phyloP scores from a whole-genome alignment of 2,113 vertebrate genomes.

The Myodes glareolus region DNA sequence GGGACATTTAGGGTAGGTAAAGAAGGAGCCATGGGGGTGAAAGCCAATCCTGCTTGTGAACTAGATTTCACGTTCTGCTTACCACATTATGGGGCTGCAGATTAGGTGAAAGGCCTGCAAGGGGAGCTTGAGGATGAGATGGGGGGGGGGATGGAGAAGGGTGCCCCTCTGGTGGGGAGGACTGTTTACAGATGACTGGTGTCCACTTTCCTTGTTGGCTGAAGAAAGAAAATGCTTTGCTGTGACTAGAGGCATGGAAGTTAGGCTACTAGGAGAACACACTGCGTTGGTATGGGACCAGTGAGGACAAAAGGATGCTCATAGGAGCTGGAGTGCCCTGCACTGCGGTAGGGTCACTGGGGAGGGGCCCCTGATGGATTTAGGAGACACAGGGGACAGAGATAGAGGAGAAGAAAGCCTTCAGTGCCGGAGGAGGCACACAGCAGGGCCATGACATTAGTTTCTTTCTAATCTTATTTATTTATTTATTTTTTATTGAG shows the following conservation, averaged over 20 bases:
- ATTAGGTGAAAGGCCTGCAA: constrained; percentile 60
- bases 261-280: constrained; percentile 57
- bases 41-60: constrained; percentile 61
- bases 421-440: background rate
- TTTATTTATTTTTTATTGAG: too few species aligned
- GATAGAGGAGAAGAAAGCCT: background rate
- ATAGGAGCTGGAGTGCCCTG: background rate
- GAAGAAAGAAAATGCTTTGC: constrained; percentile 39
- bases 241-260: background rate
- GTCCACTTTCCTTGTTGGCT: constrained; percentile 18
- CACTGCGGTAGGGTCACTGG: background rate
- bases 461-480: background rate
- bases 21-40: constrained; percentile 42
- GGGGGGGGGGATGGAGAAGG: background rate
- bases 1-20: constrained; percentile 48
- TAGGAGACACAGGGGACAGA: background rate
- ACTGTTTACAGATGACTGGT: constrained; percentile 44
- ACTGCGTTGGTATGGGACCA: background rate
- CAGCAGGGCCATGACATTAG: background rate
- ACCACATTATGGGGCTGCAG: constrained; percentile 39
- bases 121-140: background rate
- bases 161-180: background rate
- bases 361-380: background rate
- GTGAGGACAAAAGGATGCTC: background rate
- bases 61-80: constrained; percentile 56